Base-by-base conservation (phyloP, 2,888 invertebrate species). In the Cerastis rubricosa region DNA sequence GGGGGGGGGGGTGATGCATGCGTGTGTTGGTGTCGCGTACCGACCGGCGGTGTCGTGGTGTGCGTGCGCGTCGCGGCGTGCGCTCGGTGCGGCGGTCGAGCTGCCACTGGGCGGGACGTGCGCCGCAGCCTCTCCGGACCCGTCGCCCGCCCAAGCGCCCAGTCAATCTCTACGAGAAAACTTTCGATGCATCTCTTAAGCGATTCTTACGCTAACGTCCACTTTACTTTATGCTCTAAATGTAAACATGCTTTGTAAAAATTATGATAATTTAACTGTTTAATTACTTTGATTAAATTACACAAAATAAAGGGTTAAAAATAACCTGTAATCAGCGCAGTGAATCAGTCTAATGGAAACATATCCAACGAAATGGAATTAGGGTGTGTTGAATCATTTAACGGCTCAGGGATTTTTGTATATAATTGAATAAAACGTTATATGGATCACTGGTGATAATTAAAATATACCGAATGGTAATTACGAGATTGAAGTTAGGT, bases 41-140 rank as follows among this genome's bases (percentile, higher is more conserved):
- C 96, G 95, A 96, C 96, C 96, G 95, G 94, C 94, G 95, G 94
- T 93, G 93, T 92, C 93, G 91, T 90, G 74, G 90, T 91, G 92
- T 91, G 93, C 88, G 93, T 93, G 95, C 93, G 94, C 92, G 92
- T 91, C 93, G 92, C 94, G 94, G 92, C 95, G 96, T 96, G 95
- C 96, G 96, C 96, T 95, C 96, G 87, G 91, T 85, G 90, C 96
- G 95, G 92, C 96, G 95, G 94, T 93, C 94, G 94, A 90, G 90
- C 92, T 90, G 92, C 91, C 93, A 96, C 96, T 96, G 96, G 91
- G 93, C 93, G 93, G 93, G 92, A 74, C 85, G 88, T 83, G 92
- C 94, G 90, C 89, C 91, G 89, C 93, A 91, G 93, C 93, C 92
- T 93, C 94, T 88, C 94, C 92, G 92, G 92, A 90, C 90, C 91